Percentiles rank a stretch among this genome's conserved stretches.
phyloP scores from a whole-genome alignment of 1,140 invertebrate species.

The Drosophila littoralis region DNA sequence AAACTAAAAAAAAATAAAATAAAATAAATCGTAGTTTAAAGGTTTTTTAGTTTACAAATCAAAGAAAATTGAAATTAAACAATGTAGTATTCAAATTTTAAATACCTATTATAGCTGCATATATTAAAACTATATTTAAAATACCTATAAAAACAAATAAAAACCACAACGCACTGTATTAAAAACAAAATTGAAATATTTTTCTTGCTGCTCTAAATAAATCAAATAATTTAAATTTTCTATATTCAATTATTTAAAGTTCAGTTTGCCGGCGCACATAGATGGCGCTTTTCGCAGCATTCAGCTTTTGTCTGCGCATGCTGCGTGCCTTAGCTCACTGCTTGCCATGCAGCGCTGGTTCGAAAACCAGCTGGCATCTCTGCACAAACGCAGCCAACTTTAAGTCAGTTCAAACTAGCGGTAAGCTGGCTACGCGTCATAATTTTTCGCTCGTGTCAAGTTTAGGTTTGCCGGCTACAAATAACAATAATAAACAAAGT shows the following conservation, averaged over 20 bases:
- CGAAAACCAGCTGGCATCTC: not conserved
- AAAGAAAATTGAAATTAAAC: conserved; percentile 56
- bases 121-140: conserved; percentile 81
- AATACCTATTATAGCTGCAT: conserved; percentile 81
- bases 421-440: no score
- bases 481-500: no score
- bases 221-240: not conserved
- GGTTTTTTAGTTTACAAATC: conserved; percentile 68
- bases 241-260: not conserved
- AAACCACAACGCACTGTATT: conserved; percentile 65
- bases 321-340: not conserved
- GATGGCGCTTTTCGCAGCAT: not conserved
- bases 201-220: conserved; percentile 1
- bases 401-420: not conserved
- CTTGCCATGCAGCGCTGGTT: not conserved
- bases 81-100: conserved; percentile 80
- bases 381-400: not conserved
- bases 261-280: not conserved
- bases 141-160: conserved; percentile 70
- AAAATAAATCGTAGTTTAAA: conserved; percentile 61
- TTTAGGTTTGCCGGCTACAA: no score
- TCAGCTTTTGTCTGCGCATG: conserved; percentile 2
- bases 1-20: conserved; percentile 44
- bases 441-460: no score
- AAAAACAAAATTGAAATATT: conserved; percentile 36